These are phyloP conservation scores for Machaerirhynchus nigripectus DNA, from an alignment of 2,113 vertebrate species.

Conservation along the genomic window DNA sequence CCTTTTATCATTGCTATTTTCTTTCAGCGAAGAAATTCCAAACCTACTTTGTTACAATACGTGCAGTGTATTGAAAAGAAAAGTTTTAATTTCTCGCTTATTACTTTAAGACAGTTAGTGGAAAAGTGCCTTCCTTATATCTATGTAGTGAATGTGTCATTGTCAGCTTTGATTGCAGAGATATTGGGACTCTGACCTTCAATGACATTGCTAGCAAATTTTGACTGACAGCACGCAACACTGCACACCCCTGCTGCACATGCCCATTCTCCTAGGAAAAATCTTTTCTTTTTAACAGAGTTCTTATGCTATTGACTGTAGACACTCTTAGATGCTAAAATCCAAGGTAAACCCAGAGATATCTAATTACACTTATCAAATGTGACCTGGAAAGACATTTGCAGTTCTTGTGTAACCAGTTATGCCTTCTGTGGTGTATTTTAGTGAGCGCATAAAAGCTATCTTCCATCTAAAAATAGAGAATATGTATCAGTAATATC, in stretches of 20 bases:
- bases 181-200: conserved; percentile 74
- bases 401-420: background rate
- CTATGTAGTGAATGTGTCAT: conserved; percentile 50
- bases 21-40: background rate
- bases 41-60: background rate
- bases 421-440: background rate
- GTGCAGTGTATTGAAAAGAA: background rate
- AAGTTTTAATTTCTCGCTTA: conserved; percentile 38
- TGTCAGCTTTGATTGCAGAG: conserved; percentile 62
- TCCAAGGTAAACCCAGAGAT: background rate
- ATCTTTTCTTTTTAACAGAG: background rate
- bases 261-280: conserved; percentile 46
- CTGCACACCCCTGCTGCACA: conserved; percentile 39
- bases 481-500: background rate
- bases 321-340: background rate
- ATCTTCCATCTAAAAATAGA: background rate
- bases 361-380: background rate
- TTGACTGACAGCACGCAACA: conserved; percentile 70
- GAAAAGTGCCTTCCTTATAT: conserved; percentile 32
- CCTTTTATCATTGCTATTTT: background rate
- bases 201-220: conserved; percentile 70
- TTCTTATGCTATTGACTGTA: background rate
- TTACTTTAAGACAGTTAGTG: background rate
- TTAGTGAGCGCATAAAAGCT: background rate
- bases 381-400: background rate